phyloP scores from a whole-genome alignment of 2,888 invertebrate genomes.

The Polietes domitor region DNA sequence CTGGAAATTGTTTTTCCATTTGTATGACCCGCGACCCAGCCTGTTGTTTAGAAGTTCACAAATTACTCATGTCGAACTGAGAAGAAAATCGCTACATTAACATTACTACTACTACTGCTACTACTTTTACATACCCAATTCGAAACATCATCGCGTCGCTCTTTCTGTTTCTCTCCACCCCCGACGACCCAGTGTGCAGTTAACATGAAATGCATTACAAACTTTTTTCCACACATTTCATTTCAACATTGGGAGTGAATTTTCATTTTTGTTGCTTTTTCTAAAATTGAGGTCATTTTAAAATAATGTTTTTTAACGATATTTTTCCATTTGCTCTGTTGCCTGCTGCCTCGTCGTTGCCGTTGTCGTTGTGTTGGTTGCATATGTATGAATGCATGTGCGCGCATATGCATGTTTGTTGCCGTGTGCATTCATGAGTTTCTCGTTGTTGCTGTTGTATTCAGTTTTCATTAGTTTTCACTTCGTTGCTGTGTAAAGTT shows the following conservation, averaged over 20 bases:
- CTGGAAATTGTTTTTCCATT: too few species aligned
- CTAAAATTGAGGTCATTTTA: slow-evolving; percentile 67
- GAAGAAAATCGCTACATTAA: slow-evolving; percentile 35
- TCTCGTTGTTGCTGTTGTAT: slow-evolving; percentile 25
- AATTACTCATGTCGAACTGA: too few species aligned
- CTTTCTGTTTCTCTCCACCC: slow-evolving; percentile 29
- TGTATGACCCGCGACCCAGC: too few species aligned
- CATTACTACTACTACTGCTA: too few species aligned
- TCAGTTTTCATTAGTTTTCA: slow-evolving; percentile 35
- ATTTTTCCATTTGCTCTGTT: slow-evolving; percentile 61
- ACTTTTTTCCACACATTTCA: slow-evolving; percentile 40
- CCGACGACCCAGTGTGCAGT: slow-evolving; percentile 4
- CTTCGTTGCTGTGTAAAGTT: slow-evolving; percentile 58
- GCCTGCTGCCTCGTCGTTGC: slow-evolving; percentile 4
- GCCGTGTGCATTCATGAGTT: slow-evolving; percentile 51
- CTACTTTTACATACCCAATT: slow-evolving; percentile 43
- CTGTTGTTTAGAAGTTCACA: neutral
- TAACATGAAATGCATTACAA: slow-evolving; percentile 60
- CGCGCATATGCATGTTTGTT: slow-evolving; percentile 7
- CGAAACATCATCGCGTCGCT: slow-evolving; percentile 25
- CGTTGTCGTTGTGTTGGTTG: neutral
- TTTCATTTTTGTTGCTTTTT: slow-evolving; percentile 59
- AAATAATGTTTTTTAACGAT: slow-evolving; percentile 64
- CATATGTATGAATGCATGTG: neutral
- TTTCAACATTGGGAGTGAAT: slow-evolving; percentile 65